These are phyloP conservation scores for Agapornis canus DNA, from an alignment of 2,797 vertebrate genomes.

Conservation along the genomic window DNA sequence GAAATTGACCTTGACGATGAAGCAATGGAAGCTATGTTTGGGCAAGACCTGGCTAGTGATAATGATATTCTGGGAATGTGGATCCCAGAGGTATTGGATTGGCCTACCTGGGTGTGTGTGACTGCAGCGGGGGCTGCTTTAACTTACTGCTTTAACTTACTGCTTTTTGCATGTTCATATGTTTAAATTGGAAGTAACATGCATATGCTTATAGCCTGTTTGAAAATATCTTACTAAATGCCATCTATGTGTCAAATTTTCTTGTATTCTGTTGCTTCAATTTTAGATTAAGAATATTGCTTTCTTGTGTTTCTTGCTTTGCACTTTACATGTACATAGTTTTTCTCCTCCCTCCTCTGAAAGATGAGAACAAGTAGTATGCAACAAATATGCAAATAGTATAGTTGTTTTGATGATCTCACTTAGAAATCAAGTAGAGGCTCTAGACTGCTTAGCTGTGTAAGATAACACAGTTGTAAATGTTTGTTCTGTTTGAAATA, in stretches of 20 bases:
- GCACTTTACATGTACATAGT: fast-evolving
- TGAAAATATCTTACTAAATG: not conserved
- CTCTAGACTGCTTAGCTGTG: not conserved
- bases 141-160: slow-evolving; percentile 76
- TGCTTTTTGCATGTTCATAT: slow-evolving; percentile 53
- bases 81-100: slow-evolving; percentile 99
- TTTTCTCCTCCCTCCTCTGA: not conserved
- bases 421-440: not conserved
- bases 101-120: slow-evolving; percentile 99
- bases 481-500: not conserved
- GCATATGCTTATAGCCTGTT: not conserved
- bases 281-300: not conserved
- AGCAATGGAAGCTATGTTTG: slow-evolving; percentile 99
- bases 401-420: not conserved
- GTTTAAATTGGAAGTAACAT: slow-evolving; percentile 3
- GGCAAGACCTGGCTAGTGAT: slow-evolving; percentile 93
- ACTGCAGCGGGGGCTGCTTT: slow-evolving; percentile 86
- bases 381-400: not conserved
- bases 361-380: not conserved
- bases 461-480: not conserved
- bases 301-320: slow-evolving; percentile 7
- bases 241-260: not conserved
- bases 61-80: slow-evolving; percentile 99
- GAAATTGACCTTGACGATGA: slow-evolving; percentile 98
- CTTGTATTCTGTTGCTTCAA: not conserved